phyloP scores from a whole-genome alignment of 64 coral and sea anemone species.

The Orbicella faveolata region DNA sequence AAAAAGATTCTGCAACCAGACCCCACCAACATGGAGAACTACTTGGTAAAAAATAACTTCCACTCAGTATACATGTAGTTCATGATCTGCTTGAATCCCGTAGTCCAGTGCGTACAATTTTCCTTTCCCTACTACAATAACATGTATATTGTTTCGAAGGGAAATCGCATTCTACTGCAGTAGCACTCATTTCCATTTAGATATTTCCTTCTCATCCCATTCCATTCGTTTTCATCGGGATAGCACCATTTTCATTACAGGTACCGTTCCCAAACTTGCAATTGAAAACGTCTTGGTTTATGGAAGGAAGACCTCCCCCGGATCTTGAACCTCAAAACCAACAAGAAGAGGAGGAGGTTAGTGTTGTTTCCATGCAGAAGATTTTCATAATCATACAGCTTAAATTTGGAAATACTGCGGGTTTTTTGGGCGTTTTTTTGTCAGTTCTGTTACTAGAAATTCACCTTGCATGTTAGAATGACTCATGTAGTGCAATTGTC shows the following conservation, averaged over 20 bases:
- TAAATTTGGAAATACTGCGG: too few species aligned
- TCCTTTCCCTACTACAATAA: too few species aligned
- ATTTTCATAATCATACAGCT: too few species aligned
- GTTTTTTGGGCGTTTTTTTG: too few species aligned
- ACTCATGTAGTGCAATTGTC: too few species aligned
- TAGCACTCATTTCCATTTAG: not conserved
- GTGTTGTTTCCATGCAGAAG: not conserved
- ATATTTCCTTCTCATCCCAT: not conserved
- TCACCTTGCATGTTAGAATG: too few species aligned
- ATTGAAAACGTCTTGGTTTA: constrained; percentile 80
- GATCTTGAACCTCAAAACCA: constrained; percentile 68
- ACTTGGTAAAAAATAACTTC: constrained; percentile 64
- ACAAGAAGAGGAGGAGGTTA: constrained; percentile 72
- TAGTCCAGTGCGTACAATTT: too few species aligned
- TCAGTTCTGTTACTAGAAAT: too few species aligned
- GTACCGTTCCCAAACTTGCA: constrained; percentile 88
- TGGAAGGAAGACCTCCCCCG: constrained; percentile 77
- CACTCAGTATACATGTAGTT: not conserved
- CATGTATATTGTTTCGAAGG: too few species aligned
- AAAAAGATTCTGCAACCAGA: constrained; percentile 94
- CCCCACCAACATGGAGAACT: constrained; percentile 92
- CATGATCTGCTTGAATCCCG: too few species aligned
- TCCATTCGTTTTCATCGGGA: not conserved
- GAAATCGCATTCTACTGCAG: too few species aligned
- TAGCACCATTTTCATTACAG: not conserved